Conservation (phyloP, 2,797 vertebrate genomes). For the Ambastaia sidthimunki region DNA sequence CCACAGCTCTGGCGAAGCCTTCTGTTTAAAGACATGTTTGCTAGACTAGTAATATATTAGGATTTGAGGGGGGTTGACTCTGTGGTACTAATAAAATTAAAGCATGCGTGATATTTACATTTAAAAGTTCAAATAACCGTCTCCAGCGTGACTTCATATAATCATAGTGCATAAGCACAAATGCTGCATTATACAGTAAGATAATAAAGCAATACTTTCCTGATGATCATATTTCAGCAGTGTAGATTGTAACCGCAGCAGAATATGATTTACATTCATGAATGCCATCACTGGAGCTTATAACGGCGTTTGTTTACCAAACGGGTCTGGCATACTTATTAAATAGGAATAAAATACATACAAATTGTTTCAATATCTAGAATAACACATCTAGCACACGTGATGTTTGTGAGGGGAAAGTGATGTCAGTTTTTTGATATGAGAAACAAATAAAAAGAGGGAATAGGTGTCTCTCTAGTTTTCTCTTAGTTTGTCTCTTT, state of each 20-base stretch:
- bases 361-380: neutral
- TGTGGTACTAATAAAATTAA: neutral
- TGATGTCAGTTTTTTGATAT: slow-evolving; percentile 1
- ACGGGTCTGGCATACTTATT: slow-evolving; percentile 4
- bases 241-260: neutral
- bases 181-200: neutral
- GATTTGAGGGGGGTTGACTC: neutral
- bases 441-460: slow-evolving; percentile 23
- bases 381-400: neutral
- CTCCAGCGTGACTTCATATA: neutral
- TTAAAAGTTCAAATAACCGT: neutral
- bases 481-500: slow-evolving; percentile 21
- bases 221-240: slow-evolving; percentile 24
- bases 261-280: slow-evolving; percentile 37
- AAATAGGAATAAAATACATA: neutral
- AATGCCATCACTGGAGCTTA: slow-evolving; percentile 14
- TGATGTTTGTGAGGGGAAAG: neutral
- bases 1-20: too few relatives aligned
- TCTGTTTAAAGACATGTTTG: too few relatives aligned
- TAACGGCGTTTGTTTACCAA: neutral
- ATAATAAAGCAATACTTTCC: slow-evolving; percentile 31
- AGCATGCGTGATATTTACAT: neutral
- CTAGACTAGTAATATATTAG: neutral
- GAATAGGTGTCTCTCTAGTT: slow-evolving; percentile 6
- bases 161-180: neutral